Evolutionary conservation across 2,888 invertebrate genomes (phyloP), one percentile per base, ranked within the genome.

Genomic region (Parelbella ahira): DNA sequence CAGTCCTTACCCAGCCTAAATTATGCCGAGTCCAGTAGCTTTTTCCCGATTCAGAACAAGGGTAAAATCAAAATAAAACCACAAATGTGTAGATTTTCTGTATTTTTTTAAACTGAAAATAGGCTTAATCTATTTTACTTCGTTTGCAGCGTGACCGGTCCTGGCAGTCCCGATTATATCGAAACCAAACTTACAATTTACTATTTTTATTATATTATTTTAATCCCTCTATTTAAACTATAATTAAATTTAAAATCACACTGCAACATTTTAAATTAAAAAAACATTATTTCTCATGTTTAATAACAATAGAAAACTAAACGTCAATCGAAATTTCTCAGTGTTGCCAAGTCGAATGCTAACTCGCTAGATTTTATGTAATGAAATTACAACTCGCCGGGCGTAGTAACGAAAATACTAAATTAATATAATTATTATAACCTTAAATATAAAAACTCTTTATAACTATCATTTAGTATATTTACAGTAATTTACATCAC

Each of bases 401-500:
- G 62, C 60, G 60, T 64, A 63, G 51, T 64, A 60, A 59, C n/a
- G n/a, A 56, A 56, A 15, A 15, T 15, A 15, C 15, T 15, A 15
- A 15, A 2, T 15, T 15, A 4, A 15, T 3, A 15, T 15, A 63
- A 60, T 63, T 63, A 58, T 63, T 64, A 68, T 58, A 75, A 59
- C 77, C 79, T 80, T n/a, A n/a, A n/a, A 80, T 61, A 57, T 63
- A 70, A 68, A 67, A 61, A 68, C 57, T 50, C 54, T 63, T 61
- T 67, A 59, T 69, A 64, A 65, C 69, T 64, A 68, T 68, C 51
- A 50, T 53, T 41, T 41, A 32, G 42, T 41, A 46, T 81, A 84
- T 83, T 70, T 87, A 87, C 86, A 87, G 75, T 83, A 86, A 84
- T 86, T 86, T 87, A 87, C 86, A 87, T 84, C 81, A 81, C 82